These are phyloP conservation scores for Gymnogyps californianus DNA, from an alignment of 2,113 vertebrate genomes.

Conservation along the genomic window DNA sequence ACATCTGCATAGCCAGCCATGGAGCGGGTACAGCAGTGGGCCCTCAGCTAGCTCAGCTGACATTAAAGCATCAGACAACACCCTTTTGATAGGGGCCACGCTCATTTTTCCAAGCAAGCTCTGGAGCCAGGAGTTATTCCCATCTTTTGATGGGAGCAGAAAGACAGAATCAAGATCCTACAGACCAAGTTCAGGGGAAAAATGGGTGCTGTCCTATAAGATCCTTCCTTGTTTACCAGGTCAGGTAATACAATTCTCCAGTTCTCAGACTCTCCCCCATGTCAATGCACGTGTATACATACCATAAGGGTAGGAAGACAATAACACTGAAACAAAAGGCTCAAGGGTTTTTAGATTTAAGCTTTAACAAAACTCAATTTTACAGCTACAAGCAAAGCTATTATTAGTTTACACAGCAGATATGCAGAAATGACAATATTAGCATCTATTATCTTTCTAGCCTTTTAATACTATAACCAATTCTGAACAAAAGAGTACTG, in stretches of 20 bases:
- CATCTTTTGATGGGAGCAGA: not conserved
- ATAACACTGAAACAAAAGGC: not conserved
- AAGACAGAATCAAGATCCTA: not conserved
- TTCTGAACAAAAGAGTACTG: not conserved
- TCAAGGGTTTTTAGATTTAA: not conserved
- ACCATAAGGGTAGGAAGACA: not conserved
- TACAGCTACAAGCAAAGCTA: not conserved
- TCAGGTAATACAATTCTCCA: not conserved
- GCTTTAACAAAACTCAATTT: not conserved
- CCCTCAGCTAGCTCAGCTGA: not conserved
- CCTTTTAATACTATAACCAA: not conserved
- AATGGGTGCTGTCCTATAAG: not conserved
- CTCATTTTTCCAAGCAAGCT: not conserved
- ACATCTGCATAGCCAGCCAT: not conserved
- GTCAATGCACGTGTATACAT: fast-evolving
- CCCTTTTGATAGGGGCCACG: fast-evolving
- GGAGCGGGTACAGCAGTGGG: not conserved
- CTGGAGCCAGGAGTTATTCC: not conserved
- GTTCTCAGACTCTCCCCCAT: not conserved
- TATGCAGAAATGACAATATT: not conserved
- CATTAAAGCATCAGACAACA: not conserved
- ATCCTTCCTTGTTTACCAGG: not conserved
- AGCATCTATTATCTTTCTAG: not conserved
- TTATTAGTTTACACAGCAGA: not conserved
- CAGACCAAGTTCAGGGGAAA: not conserved